These are phyloP conservation scores for Pyrgus malvae DNA, from an alignment of 2,888 invertebrate genomes.

Conservation along the genomic window DNA sequence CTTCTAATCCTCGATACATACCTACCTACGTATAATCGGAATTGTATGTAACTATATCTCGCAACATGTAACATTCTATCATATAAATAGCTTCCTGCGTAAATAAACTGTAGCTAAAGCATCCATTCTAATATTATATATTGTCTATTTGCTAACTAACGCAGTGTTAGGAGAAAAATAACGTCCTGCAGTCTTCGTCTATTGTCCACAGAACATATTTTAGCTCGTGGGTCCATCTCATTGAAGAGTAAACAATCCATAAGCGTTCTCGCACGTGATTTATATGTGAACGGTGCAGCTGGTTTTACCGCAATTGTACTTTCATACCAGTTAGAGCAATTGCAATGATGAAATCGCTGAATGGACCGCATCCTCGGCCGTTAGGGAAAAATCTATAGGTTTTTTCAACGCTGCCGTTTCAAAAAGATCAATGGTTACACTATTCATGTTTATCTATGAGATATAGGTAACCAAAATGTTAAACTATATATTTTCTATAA, in stretches of 20 bases:
- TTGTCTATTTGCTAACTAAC: not conserved
- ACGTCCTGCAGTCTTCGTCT: not conserved
- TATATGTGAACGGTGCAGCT: conserved; percentile 17
- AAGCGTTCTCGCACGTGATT: conserved; percentile 15
- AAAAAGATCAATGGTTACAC: no score
- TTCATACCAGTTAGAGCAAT: conserved; percentile 15
- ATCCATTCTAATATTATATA: no score
- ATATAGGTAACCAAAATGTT: no score
- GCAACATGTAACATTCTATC: no score
- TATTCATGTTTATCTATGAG: no score
- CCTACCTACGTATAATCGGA: no score
- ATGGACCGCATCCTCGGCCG: conserved; percentile 10
- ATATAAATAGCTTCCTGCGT: no score
- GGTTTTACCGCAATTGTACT: conserved; percentile 25
- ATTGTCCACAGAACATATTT: not conserved
- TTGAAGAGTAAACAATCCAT: conserved; percentile 19
- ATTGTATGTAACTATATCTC: no score
- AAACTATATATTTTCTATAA: no score
- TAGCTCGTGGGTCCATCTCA: conserved; percentile 1
- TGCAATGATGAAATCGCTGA: conserved; percentile 18
- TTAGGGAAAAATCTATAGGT: not conserved
- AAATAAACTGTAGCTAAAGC: no score
- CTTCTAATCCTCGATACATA: no score
- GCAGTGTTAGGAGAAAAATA: not conserved
- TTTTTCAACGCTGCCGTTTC: not conserved